These are phyloP conservation scores for Platycheirus albimanus DNA, from an alignment of 2,888 invertebrate species.

Conservation along the genomic window DNA sequence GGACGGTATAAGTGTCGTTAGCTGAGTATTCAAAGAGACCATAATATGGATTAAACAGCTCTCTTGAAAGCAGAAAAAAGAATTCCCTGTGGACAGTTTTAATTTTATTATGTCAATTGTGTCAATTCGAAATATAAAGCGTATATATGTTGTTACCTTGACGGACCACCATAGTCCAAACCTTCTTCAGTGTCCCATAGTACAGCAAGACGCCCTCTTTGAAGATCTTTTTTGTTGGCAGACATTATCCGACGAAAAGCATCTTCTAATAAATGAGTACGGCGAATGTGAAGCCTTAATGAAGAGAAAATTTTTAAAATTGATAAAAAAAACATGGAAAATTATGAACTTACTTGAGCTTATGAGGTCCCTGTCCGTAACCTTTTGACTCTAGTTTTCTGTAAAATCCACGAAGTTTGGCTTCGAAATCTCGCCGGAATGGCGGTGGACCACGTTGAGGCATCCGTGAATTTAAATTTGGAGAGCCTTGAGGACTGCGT, in stretches of 20 bases:
- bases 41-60: conserved; percentile 99
- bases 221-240: conserved; percentile 96
- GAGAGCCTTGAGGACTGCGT: conserved; percentile 86
- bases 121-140: not conserved
- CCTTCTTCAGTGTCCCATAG: conserved; percentile 98
- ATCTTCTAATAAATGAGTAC: conserved; percentile 97
- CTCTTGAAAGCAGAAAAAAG: conserved; percentile 98
- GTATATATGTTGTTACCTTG: conserved; percentile 82
- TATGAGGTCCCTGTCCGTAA: conserved; percentile 98
- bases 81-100: conserved; percentile 88
- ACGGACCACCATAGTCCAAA: conserved; percentile 98
- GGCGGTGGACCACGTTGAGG: conserved; percentile 93
- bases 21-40: conserved; percentile 99
- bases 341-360: conserved; percentile 89
- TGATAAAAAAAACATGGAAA: not conserved
- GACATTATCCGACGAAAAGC: conserved; percentile 98
- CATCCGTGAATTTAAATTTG: conserved; percentile 88
- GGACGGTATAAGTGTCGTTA: conserved; percentile 98
- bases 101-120: not conserved
- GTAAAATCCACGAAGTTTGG: conserved; percentile 96
- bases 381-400: conserved; percentile 97
- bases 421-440: conserved; percentile 96
- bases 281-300: conserved; percentile 92
- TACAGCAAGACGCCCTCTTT: conserved; percentile 97
- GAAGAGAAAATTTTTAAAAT: conserved; percentile 10